Base-by-base conservation (phyloP, 2,113 vertebrate genomes). In the Lagopus leucura region DNA sequence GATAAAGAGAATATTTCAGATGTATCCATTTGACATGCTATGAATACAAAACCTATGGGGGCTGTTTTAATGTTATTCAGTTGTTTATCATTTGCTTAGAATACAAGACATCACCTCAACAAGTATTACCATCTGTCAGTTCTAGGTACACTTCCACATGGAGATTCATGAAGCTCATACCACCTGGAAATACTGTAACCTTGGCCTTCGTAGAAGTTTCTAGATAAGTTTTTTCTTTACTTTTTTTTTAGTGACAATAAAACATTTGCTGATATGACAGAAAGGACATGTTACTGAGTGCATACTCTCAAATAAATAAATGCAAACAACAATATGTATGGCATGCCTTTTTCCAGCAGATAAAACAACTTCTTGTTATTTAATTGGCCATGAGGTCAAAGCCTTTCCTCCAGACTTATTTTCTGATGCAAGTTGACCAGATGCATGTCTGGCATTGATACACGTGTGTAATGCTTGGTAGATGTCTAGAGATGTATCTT, bases 351-450 rank as follows among this genome's bases (percentile, higher is more conserved):
- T 89, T 81, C 36, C 30, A 34, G 17, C 25, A 83, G 14, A 64
- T 25, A 34, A 77, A 7, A 34, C 50, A 47, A 38, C 66, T 30
- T 91, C 42, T 50, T 87, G 74, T n/a, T 88, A 8, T 86, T 92
- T 70, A 82, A 63, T 55, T 94, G 55, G 78, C 86, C 86, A 60
- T 94, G 88, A 96, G 88, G 88, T 93, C 86, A 82, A 90, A 94
- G 72, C 55, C 75, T 42, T 93, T 80, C 90, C 86, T 93, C 50
- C 42, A 54, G 67, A 45, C 48, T 75, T 70, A 24, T 42, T 67
- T 32, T 65, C 30, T 82, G 27, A 5, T 34, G 36, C 9, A 70
- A 13, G 10, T n/a, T 88, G 85, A n/a, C 67, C 55, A 74, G 64
- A n/a, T 57, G 45, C 8, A 24, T 34, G 21, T 16, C 64, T 61